phyloP scores from a whole-genome alignment of 2,113 vertebrate genomes.

The Alligator sinensis region DNA sequence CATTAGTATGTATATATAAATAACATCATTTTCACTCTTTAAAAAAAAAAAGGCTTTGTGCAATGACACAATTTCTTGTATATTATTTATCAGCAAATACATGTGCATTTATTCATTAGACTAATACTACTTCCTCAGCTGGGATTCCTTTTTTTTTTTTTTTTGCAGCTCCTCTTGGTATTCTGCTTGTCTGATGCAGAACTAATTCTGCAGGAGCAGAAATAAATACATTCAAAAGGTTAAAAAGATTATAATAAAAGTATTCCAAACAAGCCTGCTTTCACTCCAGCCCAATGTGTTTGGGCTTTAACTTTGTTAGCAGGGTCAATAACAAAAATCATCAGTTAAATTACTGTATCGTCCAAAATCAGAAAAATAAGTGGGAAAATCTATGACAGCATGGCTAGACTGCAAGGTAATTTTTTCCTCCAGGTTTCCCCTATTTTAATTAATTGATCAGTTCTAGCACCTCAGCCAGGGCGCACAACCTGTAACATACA shows the following conservation, averaged over 20 bases:
- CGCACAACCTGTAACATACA: conserved; percentile 20
- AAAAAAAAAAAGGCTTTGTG: not conserved
- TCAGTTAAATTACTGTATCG: conserved; percentile 75
- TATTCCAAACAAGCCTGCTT: conserved; percentile 59
- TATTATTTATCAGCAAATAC: not conserved
- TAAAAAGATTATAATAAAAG: conserved; percentile 20
- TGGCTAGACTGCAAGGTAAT: conserved; percentile 71
- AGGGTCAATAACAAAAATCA: conserved; percentile 81
- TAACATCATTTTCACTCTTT: not conserved
- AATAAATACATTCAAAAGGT: not conserved
- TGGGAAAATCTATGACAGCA: conserved; percentile 69
- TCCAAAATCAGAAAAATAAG: conserved; percentile 31
- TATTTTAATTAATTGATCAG: conserved; percentile 62
- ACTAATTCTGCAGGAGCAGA: conserved; percentile 30
- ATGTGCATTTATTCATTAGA: conserved; percentile 7
- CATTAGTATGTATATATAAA: not conserved
- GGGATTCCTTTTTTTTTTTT: not conserved
- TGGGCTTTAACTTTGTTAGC: conserved; percentile 80
- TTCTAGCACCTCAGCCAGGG: conserved; percentile 44
- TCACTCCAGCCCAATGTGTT: conserved; percentile 84
- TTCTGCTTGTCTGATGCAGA: conserved; percentile 19
- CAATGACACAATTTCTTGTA: not conserved
- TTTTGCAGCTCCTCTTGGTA: not conserved
- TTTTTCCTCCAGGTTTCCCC: conserved; percentile 50
- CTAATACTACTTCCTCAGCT: not conserved